A percentile compares a stretch with the other conserved stretches of the same genome.
These are phyloP conservation scores for Felis chaus DNA, from an alignment of 2,113 vertebrate species.

Conservation along the genomic window DNA sequence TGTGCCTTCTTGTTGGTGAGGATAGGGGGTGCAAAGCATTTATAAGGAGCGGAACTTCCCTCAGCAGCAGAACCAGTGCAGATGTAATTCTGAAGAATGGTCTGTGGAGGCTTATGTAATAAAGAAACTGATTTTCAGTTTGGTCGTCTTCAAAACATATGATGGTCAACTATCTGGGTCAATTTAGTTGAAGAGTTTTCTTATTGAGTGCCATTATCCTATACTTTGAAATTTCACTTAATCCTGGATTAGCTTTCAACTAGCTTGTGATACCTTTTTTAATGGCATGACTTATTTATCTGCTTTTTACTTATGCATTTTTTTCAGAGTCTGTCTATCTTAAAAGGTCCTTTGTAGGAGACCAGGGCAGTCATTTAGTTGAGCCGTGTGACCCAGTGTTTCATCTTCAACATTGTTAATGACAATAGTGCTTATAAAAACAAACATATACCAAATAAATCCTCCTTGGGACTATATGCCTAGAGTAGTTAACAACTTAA, in stretches of 20 bases:
- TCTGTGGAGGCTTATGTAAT: neutral
- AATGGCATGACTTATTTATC: slow-evolving; percentile 18
- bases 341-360: slow-evolving; percentile 18
- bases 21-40: neutral
- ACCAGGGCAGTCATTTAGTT: neutral
- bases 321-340: neutral
- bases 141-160: neutral
- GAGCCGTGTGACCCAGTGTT: neutral
- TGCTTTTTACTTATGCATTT: slow-evolving; percentile 9
- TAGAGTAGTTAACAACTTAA: neutral
- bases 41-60: neutral
- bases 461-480: neutral
- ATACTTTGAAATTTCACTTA: slow-evolving; percentile 43
- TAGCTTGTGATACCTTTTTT: slow-evolving; percentile 42
- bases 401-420: slow-evolving; percentile 23
- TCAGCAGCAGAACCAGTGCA: neutral
- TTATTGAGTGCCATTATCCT: slow-evolving; percentile 28
- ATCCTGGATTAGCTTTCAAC: slow-evolving; percentile 50
- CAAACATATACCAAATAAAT: neutral
- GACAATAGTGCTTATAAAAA: neutral
- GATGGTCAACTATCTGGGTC: slow-evolving; percentile 48
- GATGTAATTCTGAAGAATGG: neutral
- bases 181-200: slow-evolving; percentile 57
- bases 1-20: neutral
- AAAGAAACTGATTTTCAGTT: slow-evolving; percentile 48